Percentiles rank a stretch among this genome's conserved stretches.
Conservation (phyloP, 1,140 invertebrate genomes). For the Lepidurus packardi region DNA sequence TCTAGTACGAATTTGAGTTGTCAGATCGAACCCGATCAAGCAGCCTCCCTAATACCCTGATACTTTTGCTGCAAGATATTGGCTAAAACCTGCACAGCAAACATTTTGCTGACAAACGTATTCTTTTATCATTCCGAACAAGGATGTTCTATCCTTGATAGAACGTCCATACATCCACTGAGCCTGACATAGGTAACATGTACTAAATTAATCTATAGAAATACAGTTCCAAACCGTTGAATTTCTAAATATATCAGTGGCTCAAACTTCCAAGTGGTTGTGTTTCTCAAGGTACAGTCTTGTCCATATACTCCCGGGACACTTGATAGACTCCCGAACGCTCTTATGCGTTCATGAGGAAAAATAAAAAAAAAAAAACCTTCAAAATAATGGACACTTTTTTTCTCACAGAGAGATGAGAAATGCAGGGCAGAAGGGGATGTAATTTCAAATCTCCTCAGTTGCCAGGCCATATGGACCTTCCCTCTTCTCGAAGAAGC, state of each 20-base stretch:
- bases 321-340: no score
- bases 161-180: no score
- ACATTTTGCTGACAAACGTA: not conserved
- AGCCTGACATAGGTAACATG: no score
- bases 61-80: not conserved
- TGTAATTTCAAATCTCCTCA: not conserved
- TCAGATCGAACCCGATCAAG: not conserved
- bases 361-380: no score
- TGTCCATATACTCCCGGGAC: no score
- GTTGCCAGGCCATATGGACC: not conserved
- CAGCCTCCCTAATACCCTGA: conserved; percentile 2
- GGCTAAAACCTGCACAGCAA: not conserved
- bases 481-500: not conserved
- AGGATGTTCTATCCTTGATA: not conserved
- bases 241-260: no score
- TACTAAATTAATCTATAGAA: no score
- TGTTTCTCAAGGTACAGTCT: no score
- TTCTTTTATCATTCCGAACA: not conserved
- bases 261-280: no score
- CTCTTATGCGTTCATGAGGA: no score
- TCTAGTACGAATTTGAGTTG: not conserved
- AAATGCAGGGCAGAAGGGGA: not conserved
- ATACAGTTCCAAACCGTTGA: no score
- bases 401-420: not conserved
- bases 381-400: not conserved